Conservation (phyloP, 1,140 invertebrate species). For the Drosophila micromelanica region DNA sequence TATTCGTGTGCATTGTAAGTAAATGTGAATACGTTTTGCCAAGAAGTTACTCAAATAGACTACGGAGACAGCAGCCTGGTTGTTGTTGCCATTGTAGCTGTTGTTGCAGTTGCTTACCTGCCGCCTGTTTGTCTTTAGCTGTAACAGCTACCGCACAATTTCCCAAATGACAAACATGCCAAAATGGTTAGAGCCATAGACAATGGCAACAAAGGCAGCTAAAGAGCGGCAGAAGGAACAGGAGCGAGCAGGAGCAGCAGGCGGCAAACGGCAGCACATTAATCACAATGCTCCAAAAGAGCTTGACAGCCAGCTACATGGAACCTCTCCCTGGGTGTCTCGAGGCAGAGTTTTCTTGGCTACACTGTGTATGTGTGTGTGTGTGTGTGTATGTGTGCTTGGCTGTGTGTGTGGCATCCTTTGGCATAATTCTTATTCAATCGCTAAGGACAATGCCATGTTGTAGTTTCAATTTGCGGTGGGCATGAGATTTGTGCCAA, state of each 20-base stretch:
- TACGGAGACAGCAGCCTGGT: conserved; percentile 5
- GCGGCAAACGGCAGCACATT: conserved; percentile 63
- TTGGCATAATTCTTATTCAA: conserved; percentile 83
- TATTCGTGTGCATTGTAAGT: conserved; percentile 21
- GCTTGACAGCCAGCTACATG: conserved; percentile 74
- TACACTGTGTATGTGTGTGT: background rate
- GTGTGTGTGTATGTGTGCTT: conserved; percentile 9
- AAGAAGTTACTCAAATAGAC: conserved; percentile 29
- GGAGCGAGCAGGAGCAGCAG: conserved; percentile 31
- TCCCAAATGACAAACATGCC: conserved; percentile 83
- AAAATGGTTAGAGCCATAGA: conserved; percentile 75
- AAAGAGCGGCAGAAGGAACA: conserved; percentile 23
- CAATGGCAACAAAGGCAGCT: conserved; percentile 61
- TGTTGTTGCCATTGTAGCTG: background rate
- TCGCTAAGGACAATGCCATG: conserved; percentile 79
- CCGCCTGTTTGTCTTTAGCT: conserved; percentile 69
- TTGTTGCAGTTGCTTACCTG: conserved; percentile 52
- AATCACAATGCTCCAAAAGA: conserved; percentile 82
- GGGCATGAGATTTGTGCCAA: conserved; percentile 81
- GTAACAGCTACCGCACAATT: conserved; percentile 77
- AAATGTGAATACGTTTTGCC: conserved; percentile 20
- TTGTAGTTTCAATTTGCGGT: conserved; percentile 81
- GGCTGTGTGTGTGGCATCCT: conserved; percentile 73
- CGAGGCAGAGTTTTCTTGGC: conserved; percentile 7
- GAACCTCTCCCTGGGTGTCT: conserved; percentile 67